These are phyloP conservation scores for Emys orbicularis DNA, from an alignment of 2,797 vertebrate genomes.

Conservation along the genomic window DNA sequence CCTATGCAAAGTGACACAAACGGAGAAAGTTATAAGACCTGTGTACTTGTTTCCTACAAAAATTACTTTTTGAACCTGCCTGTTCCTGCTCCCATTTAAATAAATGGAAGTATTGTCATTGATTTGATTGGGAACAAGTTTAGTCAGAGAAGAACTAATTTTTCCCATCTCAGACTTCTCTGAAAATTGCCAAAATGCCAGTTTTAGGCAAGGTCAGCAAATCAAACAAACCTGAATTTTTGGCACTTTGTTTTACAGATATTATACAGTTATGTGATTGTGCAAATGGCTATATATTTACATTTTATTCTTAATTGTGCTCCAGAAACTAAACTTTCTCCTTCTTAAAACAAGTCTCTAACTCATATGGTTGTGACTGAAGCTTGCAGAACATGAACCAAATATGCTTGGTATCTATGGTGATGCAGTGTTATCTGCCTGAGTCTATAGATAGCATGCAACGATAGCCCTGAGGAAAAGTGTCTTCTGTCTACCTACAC, in stretches of 20 bases:
- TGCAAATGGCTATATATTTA: not conserved
- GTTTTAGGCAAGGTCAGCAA: not conserved
- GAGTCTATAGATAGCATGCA: not conserved
- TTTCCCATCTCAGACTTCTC: not conserved
- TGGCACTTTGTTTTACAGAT: not conserved
- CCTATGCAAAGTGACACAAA: not conserved
- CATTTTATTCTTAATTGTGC: not conserved
- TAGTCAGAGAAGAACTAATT: not conserved
- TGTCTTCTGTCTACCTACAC: not conserved
- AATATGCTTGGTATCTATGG: not conserved
- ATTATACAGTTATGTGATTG: not conserved
- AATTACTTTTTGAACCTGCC: not conserved
- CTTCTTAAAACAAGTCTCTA: not conserved
- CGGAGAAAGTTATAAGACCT: rapidly evolving
- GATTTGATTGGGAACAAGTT: not conserved
- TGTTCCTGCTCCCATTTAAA: not conserved
- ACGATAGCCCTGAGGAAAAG: not conserved
- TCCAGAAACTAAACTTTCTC: not conserved
- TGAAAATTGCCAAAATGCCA: not conserved
- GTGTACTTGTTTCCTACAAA: not conserved
- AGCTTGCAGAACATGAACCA: not conserved
- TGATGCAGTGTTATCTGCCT: not conserved
- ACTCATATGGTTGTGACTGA: not conserved
- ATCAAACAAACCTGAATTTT: not conserved
- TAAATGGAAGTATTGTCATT: not conserved